Conservation (phyloP, 2,888 invertebrate genomes). For the Vesta saturnalis region DNA sequence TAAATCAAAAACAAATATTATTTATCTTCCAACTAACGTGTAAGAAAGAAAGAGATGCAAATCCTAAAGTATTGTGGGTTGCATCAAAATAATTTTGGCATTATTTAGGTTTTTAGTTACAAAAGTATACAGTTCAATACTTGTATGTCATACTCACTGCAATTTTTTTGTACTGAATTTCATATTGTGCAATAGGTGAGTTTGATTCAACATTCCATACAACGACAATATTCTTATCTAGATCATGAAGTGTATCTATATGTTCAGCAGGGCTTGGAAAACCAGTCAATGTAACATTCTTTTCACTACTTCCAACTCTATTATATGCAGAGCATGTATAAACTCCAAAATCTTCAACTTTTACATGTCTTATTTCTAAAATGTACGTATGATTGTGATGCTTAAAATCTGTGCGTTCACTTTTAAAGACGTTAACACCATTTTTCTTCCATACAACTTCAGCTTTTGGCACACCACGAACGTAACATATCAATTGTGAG, state of each 20-base stretch:
- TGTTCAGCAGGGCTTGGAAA: conserved; percentile 42
- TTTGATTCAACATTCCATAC: conserved; percentile 64
- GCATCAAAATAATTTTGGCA: neutral
- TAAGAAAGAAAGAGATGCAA: neutral
- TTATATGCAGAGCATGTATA: conserved; percentile 63
- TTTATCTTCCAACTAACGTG: too few species aligned
- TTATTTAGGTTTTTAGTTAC: neutral
- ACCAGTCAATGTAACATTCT: conserved; percentile 55
- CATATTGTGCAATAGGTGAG: conserved; percentile 60
- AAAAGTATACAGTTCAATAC: neutral
- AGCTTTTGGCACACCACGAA: conserved; percentile 61
- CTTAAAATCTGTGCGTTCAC: conserved; percentile 44
- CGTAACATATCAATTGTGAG: conserved; percentile 60
- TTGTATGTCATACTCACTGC: conserved; percentile 60
- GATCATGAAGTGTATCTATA: conserved; percentile 32
- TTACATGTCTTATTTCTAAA: conserved; percentile 55
- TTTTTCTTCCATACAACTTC: conserved; percentile 57
- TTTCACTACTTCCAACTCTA: conserved; percentile 51
- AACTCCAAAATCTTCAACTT: conserved; percentile 58
- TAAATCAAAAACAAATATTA: too few species aligned
- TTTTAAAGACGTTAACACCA: conserved; percentile 48
- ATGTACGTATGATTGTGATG: conserved; percentile 50
- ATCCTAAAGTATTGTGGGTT: neutral
- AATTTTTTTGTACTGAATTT: conserved; percentile 62
- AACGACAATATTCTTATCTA: conserved; percentile 53